phyloP scores from a whole-genome alignment of 2,113 vertebrate genomes.

The Chroicocephalus ridibundus region DNA sequence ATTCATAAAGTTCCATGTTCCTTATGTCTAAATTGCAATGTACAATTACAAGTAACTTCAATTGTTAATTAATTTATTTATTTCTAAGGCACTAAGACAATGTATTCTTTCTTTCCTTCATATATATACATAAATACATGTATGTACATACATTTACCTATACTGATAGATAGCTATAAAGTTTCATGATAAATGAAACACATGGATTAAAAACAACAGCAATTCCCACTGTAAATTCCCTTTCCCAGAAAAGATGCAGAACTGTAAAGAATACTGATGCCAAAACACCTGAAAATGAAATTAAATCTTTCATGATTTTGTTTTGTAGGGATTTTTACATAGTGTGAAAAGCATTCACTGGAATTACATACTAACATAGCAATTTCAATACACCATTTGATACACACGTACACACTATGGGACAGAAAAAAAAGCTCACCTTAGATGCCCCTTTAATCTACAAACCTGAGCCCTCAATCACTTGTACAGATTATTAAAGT shows the following conservation, averaged over 20 bases:
- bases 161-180: background rate
- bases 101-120: background rate
- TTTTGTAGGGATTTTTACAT: background rate
- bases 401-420: background rate
- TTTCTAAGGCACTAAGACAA: background rate
- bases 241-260: background rate
- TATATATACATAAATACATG: background rate
- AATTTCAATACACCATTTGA: background rate
- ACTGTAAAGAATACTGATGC: background rate
- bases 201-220: background rate
- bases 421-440: background rate
- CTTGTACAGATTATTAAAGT: background rate
- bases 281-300: background rate
- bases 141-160: background rate
- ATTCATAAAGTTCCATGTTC: background rate
- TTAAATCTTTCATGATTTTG: background rate
- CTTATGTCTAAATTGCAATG: background rate
- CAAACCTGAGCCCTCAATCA: background rate
- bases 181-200: background rate
- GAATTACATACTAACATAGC: background rate
- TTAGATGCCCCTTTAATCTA: background rate
- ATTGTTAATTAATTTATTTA: background rate
- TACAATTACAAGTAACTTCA: background rate
- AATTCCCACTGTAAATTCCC: background rate
- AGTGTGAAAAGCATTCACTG: background rate